Conservation (phyloP, 2,113 vertebrate genomes). For the Cyanoramphus novaezelandiae region DNA sequence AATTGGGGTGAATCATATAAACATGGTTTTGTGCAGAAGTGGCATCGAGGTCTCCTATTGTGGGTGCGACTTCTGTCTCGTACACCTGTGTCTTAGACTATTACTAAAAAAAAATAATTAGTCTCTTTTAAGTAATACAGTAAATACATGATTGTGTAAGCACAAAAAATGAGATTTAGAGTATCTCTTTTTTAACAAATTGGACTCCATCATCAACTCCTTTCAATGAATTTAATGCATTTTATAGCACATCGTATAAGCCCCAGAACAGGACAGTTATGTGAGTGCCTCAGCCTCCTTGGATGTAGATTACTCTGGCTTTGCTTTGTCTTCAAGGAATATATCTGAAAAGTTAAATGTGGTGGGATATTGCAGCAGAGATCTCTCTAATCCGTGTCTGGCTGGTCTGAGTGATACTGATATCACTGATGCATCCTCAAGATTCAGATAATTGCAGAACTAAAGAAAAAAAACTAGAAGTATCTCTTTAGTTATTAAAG, state of each 20-base stretch:
- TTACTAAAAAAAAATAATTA: background rate
- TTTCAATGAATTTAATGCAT: background rate
- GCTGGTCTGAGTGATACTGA: background rate
- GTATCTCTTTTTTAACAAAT: background rate
- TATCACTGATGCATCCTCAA: background rate
- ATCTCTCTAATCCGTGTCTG: background rate
- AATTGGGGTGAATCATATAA: background rate
- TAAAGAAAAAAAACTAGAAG: background rate
- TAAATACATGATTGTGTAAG: background rate
- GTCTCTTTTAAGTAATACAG: background rate
- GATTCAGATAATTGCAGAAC: background rate
- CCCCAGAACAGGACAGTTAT: background rate
- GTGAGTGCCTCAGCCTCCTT: background rate
- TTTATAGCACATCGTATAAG: background rate
- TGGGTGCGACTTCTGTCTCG: background rate
- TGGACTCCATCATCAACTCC: background rate
- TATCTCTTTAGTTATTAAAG: background rate
- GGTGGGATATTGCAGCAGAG: background rate
- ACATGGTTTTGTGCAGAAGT: rapidly evolving
- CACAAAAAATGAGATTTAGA: background rate
- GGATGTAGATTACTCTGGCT: background rate
- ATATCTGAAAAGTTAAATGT: background rate
- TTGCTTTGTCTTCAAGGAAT: background rate
- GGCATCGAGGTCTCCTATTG: background rate
- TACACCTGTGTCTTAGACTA: background rate